phyloP scores from a whole-genome alignment of 2,113 vertebrate genomes.

The Albula glossodonta region DNA sequence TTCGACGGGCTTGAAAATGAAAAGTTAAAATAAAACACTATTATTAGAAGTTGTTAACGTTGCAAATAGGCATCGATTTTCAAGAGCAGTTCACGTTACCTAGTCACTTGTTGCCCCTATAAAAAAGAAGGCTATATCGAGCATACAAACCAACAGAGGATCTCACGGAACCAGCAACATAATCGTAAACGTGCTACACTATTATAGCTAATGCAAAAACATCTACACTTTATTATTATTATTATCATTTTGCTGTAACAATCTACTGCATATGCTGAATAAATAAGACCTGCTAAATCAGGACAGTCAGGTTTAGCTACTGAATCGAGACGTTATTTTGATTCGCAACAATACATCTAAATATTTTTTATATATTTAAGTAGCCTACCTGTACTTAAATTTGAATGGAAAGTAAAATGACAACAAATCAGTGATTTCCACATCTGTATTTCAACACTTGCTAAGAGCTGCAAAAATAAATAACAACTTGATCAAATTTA shows the following conservation, averaged over 20 bases:
- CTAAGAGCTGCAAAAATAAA: not conserved
- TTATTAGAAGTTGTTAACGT: not conserved
- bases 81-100: not conserved
- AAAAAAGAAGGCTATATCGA: not conserved
- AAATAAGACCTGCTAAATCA: too few species aligned
- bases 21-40: not conserved
- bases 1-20: not conserved
- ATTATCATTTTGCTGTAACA: too few species aligned
- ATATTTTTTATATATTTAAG: too few species aligned
- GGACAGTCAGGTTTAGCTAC: not conserved
- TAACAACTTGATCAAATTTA: conserved; percentile 6
- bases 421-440: not conserved
- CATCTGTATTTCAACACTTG: too few species aligned
- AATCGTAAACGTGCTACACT: not conserved
- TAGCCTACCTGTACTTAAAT: too few species aligned
- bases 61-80: not conserved
- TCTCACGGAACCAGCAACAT: not conserved
- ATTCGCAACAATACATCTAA: not conserved
- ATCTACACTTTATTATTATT: not conserved
- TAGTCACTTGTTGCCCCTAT: not conserved
- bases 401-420: not conserved
- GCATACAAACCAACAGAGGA: not conserved
- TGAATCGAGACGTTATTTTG: not conserved
- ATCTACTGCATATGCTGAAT: too few species aligned
- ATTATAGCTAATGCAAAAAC: not conserved